phyloP scores from a whole-genome alignment of 2,888 invertebrate species.

The Drosophila infuscata region DNA sequence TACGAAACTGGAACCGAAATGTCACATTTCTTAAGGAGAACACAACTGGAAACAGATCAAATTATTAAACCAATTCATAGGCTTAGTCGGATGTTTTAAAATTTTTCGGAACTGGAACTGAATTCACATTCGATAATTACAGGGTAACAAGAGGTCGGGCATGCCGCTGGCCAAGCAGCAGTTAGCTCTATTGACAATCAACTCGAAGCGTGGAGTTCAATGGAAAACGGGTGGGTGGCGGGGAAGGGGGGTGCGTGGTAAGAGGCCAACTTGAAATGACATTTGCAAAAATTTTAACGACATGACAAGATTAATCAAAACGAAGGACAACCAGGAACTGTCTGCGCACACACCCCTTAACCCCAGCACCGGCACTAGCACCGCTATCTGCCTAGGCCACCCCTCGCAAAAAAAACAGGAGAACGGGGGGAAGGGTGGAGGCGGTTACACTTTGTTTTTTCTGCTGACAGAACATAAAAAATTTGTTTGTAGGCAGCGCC shows the following conservation, averaged over 20 bases:
- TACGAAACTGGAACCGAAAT: not conserved
- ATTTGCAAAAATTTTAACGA: conserved; percentile 80
- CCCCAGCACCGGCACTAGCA: not conserved
- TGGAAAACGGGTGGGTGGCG: not conserved
- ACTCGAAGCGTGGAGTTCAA: conserved; percentile 1
- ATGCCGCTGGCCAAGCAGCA: not conserved
- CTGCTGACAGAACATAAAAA: conserved; percentile 73
- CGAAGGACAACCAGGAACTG: conserved; percentile 56
- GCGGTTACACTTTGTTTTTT: conserved; percentile 51
- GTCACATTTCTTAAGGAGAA: not conserved
- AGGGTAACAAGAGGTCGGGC: conserved; percentile 7
- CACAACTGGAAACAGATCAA: too few species aligned
- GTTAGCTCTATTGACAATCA: conserved; percentile 35
- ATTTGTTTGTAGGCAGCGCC: conserved; percentile 27
- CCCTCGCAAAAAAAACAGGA: not conserved
- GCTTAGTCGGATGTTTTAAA: too few species aligned
- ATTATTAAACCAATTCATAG: not conserved
- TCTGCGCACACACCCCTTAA: conserved; percentile 24
- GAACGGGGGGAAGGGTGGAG: accelerated
- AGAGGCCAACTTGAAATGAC: conserved; percentile 73
- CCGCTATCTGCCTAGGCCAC: too few species aligned
- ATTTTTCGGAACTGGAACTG: too few species aligned
- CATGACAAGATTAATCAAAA: conserved; percentile 78
- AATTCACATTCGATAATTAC: not conserved
- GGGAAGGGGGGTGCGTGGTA: conserved; percentile 8